Conservation (phyloP, 2,888 invertebrate species). For the Amaurobius ferox region DNA sequence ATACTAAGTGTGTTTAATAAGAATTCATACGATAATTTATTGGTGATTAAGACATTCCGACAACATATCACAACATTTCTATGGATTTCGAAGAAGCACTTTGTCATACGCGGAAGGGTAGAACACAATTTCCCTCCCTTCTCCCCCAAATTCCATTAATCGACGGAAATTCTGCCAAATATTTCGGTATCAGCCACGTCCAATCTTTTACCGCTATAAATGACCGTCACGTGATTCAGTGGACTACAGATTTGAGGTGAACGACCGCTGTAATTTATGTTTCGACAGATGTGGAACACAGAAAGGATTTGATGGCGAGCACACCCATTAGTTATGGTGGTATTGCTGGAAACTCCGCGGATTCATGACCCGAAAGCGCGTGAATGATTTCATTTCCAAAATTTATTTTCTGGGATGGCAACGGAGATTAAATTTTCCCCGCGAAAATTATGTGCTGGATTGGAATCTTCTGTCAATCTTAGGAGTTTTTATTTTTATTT, state of each 20-base stretch:
- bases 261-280: not conserved
- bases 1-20: no score
- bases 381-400: not conserved
- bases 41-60: not conserved
- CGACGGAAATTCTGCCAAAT: not conserved
- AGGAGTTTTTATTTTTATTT: no score
- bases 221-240: not conserved
- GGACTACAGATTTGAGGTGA: not conserved
- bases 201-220: not conserved
- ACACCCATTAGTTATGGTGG: not conserved
- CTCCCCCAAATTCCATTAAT: not conserved
- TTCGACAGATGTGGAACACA: not conserved
- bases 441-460: no score
- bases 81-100: not conserved
- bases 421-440: no score
- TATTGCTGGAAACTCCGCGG: not conserved
- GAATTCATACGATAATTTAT: no score
- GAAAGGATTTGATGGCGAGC: not conserved
- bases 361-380: not conserved
- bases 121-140: not conserved
- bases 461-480: no score
- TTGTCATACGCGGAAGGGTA: not conserved
- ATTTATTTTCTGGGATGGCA: no score
- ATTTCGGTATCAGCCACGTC: not conserved
- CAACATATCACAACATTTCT: not conserved